These are phyloP conservation scores for Sipha maydis DNA, from an alignment of 2,888 invertebrate genomes.

Conservation along the genomic window DNA sequence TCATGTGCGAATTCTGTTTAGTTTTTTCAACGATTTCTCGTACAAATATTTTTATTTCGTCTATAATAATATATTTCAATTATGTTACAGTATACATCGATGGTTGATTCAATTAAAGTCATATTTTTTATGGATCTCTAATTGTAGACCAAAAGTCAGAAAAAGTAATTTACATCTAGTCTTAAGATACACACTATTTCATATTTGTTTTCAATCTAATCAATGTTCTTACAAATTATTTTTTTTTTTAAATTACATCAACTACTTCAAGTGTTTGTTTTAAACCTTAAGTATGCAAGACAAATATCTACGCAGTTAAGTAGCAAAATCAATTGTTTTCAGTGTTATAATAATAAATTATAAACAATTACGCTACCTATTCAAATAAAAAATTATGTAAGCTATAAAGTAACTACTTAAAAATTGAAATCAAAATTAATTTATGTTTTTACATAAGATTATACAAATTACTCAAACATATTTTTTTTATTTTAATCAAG, in stretches of 20 bases:
- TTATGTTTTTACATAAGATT: too few relatives aligned
- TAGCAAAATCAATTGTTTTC: neutral
- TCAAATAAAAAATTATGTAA: neutral
- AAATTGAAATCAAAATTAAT: neutral
- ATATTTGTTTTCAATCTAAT: neutral
- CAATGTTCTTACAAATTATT: neutral
- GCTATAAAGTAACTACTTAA: neutral
- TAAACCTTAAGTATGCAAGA: neutral
- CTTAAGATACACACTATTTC: neutral
- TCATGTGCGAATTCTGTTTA: neutral
- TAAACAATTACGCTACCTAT: neutral
- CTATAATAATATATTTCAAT: neutral
- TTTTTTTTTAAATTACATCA: neutral
- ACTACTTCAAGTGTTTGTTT: constrained; percentile 1
- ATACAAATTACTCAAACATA: neutral
- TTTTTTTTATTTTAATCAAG: neutral
- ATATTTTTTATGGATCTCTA: too few relatives aligned
- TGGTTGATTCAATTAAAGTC: too few relatives aligned
- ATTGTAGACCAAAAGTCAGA: too few relatives aligned
- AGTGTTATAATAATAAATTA: neutral
- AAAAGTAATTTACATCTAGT: neutral
- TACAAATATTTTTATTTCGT: neutral
- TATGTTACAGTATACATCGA: neutral
- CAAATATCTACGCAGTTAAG: neutral
- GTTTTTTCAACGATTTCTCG: neutral